Base-by-base conservation (phyloP, 1,140 invertebrate species). In the Ceratosolen solmsi region DNA sequence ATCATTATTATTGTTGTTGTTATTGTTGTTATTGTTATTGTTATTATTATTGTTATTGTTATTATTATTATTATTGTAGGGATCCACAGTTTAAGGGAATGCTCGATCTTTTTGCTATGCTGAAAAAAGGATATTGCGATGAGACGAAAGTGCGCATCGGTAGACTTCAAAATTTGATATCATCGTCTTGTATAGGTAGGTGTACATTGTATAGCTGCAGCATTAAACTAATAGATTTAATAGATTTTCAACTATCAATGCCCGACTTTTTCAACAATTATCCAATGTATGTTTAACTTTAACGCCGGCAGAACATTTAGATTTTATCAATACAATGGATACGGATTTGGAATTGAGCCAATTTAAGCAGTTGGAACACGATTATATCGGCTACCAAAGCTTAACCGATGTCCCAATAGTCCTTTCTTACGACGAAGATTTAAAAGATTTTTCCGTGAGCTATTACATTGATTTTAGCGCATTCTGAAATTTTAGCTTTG, bases 71-170 rank as follows among this genome's bases (percentile, higher is more conserved):
- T 38, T n/a, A n/a, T 38, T 89, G 68, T 83, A 95, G 98, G 82
- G 98, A 99, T 93, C 96, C 97, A 22, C 97, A 99, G 90, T 99
- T 99, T 89, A 96, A 97, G 88, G 96, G 99, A 92, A 98, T 99
- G 95, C 91, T 99, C 0, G 97, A 99, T 89, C 92, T 99, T 51
- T 94, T 99, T 87, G 97, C 98, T 20, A 97, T 98, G 96, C 92
- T 99, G 20, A 99, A 99, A 90, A 98, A 98, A 91, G 98, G 98
- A 9, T 95, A 97, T 87, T 98, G 98, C 87, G 97, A 99, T 91
- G 97, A 96, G 36, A 95, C 99, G 65, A 97, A 99, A 93, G 97
- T 99, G 15, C 93, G 98, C 86, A 95, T 99, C 68, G 99, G 98
- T 17, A 92, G 98, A 74, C 92, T 99, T 54, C 98, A 99, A 93